phyloP scores from a whole-genome alignment of 2,797 vertebrate species.

The Hypotaenidia philippensis region DNA sequence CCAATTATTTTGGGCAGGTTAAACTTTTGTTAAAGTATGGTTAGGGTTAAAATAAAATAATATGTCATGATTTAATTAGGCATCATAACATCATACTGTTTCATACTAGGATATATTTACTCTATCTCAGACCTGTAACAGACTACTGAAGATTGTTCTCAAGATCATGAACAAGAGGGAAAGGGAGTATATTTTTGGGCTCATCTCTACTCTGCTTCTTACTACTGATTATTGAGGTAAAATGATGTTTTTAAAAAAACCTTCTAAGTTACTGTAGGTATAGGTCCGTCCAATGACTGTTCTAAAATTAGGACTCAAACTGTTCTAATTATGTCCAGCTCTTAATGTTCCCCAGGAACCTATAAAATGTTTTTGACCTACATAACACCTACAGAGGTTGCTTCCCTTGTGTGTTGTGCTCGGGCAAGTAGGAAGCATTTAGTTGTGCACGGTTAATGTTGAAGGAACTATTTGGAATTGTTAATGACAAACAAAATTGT shows the following conservation, averaged over 20 bases:
- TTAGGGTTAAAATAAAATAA: background rate
- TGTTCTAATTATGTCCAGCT: background rate
- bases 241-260: background rate
- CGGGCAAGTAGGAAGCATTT: background rate
- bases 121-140: background rate
- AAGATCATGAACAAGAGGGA: background rate
- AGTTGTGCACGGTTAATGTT: background rate
- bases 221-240: background rate
- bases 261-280: background rate
- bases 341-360: background rate
- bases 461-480: background rate
- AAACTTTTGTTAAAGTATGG: background rate
- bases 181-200: background rate
- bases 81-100: background rate
- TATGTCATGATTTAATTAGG: background rate
- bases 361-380: background rate
- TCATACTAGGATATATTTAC: background rate
- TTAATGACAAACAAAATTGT: background rate
- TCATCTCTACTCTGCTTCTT: background rate
- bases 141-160: background rate
- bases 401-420: background rate
- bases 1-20: background rate
- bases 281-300: background rate
- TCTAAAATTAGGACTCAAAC: background rate
- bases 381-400: background rate